Conservation (phyloP, 2,797 vertebrate genomes). For the Lagodon rhomboides region DNA sequence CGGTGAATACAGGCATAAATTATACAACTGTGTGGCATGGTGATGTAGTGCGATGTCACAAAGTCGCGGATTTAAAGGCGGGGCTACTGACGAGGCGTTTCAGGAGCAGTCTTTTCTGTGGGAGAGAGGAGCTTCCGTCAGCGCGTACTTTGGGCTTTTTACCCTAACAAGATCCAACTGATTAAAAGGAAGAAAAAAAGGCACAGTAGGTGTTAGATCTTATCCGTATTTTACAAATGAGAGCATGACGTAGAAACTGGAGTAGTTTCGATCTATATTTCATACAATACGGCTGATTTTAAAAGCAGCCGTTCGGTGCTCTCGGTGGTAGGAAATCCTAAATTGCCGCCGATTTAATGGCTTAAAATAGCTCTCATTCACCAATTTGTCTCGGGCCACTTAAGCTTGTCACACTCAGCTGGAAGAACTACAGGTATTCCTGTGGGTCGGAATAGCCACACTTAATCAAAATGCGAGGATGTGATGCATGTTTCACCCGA, state of each 20-base stretch:
- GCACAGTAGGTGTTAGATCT: too few species aligned
- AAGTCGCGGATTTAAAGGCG: too few species aligned
- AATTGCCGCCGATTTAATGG: constrained; percentile 28
- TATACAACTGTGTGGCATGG: too few species aligned
- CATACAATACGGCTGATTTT: neutral
- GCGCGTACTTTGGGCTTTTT: too few species aligned
- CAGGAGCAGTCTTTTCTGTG: too few species aligned
- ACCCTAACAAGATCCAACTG: too few species aligned
- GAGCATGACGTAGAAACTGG: neutral
- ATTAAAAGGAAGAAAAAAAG: too few species aligned
- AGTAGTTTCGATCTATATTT: constrained; percentile 25
- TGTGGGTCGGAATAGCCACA: neutral
- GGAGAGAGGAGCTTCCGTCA: too few species aligned
- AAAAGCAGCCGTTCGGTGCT: constrained; percentile 18
- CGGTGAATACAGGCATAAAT: too few species aligned
- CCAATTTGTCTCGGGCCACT: constrained; percentile 43
- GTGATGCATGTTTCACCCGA: constrained; percentile 3
- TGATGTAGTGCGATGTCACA: too few species aligned
- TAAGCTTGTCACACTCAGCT: constrained; percentile 32
- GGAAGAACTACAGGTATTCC: constrained; percentile 29
- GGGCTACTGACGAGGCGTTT: too few species aligned
- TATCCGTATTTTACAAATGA: constrained; percentile 1
- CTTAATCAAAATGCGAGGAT: neutral
- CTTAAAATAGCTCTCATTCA: constrained; percentile 53
- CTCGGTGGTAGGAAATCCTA: constrained; percentile 32